Base-by-base conservation (phyloP, 2,888 invertebrate species). In the Acholoe squamosa region DNA sequence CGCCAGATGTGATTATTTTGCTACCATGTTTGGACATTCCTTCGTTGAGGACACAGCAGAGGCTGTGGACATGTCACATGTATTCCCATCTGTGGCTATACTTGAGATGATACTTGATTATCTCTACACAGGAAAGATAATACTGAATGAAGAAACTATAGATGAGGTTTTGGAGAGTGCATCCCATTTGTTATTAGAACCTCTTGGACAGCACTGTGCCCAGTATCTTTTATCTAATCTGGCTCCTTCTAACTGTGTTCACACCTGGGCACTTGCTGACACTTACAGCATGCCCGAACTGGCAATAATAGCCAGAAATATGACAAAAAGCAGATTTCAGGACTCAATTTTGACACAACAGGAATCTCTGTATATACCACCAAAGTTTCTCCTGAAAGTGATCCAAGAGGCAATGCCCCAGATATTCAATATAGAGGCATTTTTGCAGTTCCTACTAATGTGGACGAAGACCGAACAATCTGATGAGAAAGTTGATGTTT, bases 1-100 rank as follows among this genome's bases (percentile, higher is more conserved):
- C 54, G 86, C 86, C 86, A 86, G 33, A 22, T 54, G 86, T 54
- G 86, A 86, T 28, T 86, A 86, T 31, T 86, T 86, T 19, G 86
- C 86, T n/a, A 54, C 52, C 52, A 86, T 86, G 86, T 86, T 86
- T 31, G 25, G 86, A 22, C 52, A 86, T 28, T 25, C 52, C 14
- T 86, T 86, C 56, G 51, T 51, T 28, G 86, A 86, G 31, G 54
- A 86, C 0, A 5, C 52, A 0, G 54, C 54, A 14, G 31, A 25
- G 19, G 31, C 31, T 22, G 56, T 86, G 0, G 86, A 86, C 19
- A 86, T 86, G 86, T 52, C 86, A 12, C 86, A 86, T 28, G 86
- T 86, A 0, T 86, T 86, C 56, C 54, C 52, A 22, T 28, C 86
- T 19, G 86, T 31, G 28, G 28, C 25, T 5, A 31, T 86, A 3